phyloP scores from a whole-genome alignment of 1,140 invertebrate genomes.

The Glomeris maerens region DNA sequence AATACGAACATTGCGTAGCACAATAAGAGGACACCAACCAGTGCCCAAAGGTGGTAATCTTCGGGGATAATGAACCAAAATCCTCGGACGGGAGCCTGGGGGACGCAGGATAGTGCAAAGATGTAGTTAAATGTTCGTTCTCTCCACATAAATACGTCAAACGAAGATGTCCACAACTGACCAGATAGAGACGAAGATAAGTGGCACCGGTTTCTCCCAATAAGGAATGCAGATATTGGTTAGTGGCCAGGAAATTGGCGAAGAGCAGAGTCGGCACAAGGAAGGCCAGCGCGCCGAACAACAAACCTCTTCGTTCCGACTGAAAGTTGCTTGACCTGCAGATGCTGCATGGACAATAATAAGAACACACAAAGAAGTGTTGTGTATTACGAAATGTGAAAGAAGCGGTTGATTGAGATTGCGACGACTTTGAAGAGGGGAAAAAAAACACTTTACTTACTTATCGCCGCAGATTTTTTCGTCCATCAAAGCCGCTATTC shows the following conservation, averaged over 20 bases:
- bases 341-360: slow-evolving; percentile 3
- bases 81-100: slow-evolving; percentile 12
- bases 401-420: neutral
- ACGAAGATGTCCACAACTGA: slow-evolving; percentile 18
- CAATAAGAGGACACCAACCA: slow-evolving; percentile 25
- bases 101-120: slow-evolving; percentile 4
- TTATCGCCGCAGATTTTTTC: slow-evolving; percentile 33
- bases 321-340: slow-evolving; percentile 24
- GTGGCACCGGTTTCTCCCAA: slow-evolving; percentile 27
- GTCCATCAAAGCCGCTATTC: slow-evolving; percentile 34
- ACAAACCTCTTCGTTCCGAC: slow-evolving; percentile 24
- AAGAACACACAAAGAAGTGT: slow-evolving; percentile 11
- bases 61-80: slow-evolving; percentile 29
- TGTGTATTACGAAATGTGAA: neutral
- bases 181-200: slow-evolving; percentile 28
- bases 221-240: slow-evolving; percentile 24
- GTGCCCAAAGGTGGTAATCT: slow-evolving; percentile 27
- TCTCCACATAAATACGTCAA: slow-evolving; percentile 1
- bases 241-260: slow-evolving; percentile 29
- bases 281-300: slow-evolving; percentile 30
- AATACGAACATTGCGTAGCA: slow-evolving; percentile 30
- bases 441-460: slow-evolving; percentile 16
- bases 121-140: slow-evolving; percentile 2
- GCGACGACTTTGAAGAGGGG: neutral
- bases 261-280: slow-evolving; percentile 31